phyloP scores from a whole-genome alignment of 2,113 vertebrate genomes.

The Chlorodrepanis virens region DNA sequence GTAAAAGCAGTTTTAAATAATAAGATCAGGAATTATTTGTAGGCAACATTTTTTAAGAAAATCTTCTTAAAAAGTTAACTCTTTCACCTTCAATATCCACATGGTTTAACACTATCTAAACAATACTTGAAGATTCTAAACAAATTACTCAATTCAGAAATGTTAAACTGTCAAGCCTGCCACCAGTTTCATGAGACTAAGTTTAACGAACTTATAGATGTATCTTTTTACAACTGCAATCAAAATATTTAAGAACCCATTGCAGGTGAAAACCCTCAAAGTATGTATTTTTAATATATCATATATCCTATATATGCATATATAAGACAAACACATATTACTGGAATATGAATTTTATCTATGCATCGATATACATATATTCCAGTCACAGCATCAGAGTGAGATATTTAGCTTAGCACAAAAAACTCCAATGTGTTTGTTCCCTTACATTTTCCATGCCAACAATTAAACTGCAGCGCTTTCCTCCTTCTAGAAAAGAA shows the following conservation, averaged over 20 bases:
- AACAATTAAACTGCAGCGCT: background rate
- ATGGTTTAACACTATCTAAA: background rate
- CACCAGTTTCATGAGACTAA: background rate
- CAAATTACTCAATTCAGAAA: background rate
- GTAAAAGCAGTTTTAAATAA: constrained; percentile 46
- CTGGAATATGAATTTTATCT: background rate
- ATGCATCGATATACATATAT: background rate
- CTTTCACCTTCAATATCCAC: background rate
- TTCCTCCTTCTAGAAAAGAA: constrained; percentile 5
- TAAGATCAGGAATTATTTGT: background rate
- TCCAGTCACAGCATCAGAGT: background rate
- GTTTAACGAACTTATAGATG: background rate
- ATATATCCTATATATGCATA: background rate
- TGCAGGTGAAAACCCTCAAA: background rate
- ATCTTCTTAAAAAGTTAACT: background rate
- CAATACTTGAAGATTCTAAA: background rate
- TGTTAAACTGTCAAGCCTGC: background rate
- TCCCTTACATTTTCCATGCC: background rate
- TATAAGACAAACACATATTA: background rate
- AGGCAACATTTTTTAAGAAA: background rate
- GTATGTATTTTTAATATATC: background rate
- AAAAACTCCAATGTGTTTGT: background rate
- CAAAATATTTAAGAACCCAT: background rate
- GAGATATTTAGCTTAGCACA: background rate
- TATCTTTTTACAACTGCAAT: background rate